Evolutionary conservation across 2,113 vertebrate species (phyloP), one percentile per base, ranked within the genome.

Genomic region (Boulengeromyrus knoepffleri): DNA sequence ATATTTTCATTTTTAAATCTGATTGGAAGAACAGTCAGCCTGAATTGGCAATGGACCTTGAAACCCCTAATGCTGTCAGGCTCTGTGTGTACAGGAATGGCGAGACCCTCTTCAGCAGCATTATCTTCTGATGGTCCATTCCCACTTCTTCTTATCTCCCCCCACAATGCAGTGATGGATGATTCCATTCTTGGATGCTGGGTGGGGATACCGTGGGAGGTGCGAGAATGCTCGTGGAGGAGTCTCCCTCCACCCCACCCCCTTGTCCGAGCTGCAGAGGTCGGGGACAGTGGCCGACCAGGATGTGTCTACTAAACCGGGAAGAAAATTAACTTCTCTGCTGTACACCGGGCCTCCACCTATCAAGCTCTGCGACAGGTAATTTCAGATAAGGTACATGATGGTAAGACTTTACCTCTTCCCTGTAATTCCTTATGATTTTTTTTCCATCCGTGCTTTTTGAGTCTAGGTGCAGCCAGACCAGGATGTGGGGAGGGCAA

Each of bases 371-470:
- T 19, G 49, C 50, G 85, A 87, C 85, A 87, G 85, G 85, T 87
- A 87, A 87, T 87, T 87, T 53, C 85, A 36, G 50, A 87, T 87
- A 87, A 87, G 50, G 27, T 87, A 27, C 49, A 53, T 56, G 50
- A 87, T 36, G 85, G n/a, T 36, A n/a, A 27, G 31, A 19, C n/a
- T 87, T n/a, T 56, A 36, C 49, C 85, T 39, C 50, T 53, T 27
- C 27, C n/a, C 50, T 53, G 12, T 53, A 87, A 56, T 52, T 52
- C 85, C 50, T 36, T 36, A 9, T 50, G 47, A 56, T 56, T 53
- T 87, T 53, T 50, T 53, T 87, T 15, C 15, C 45, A 85, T 50
- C 42, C 50, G 84, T 50, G 45, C 46, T 85, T 86, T 47, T 87
- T 31, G 50, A 39, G n/a, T 87, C 49, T 87, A 45, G 47, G 45